Evolutionary conservation across 2,888 invertebrate species (phyloP).

Genomic region (Exocentrus adspersus): DNA sequence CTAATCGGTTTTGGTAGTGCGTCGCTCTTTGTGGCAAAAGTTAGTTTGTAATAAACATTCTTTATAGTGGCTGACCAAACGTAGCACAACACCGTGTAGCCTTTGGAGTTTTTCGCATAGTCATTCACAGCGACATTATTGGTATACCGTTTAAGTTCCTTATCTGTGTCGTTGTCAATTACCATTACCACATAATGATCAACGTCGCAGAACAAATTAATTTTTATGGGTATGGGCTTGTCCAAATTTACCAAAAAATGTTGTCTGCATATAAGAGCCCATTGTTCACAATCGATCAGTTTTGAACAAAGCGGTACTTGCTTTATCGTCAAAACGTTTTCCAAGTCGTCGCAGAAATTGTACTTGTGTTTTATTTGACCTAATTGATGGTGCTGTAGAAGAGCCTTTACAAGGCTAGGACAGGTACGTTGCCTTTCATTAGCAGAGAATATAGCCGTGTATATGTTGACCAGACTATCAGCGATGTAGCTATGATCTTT

Average conservation of each 20-base stretch:
- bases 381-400: conserved; percentile 43
- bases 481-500: conserved; percentile 46
- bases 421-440: conserved; percentile 21
- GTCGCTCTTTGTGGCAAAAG: no score
- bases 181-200: conserved; percentile 51
- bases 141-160: conserved; percentile 50
- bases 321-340: conserved; percentile 39
- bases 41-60: conserved; percentile 51
- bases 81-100: conserved; percentile 58
- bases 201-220: conserved; percentile 51
- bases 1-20: no score
- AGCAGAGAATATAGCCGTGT: conserved; percentile 49
- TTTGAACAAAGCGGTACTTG: conserved; percentile 38
- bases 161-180: conserved; percentile 55
- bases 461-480: conserved; percentile 49
- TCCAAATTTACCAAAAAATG: conserved; percentile 48
- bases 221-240: conserved; percentile 45
- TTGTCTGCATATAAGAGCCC: conserved; percentile 52
- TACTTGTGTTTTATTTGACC: conserved; percentile 41
- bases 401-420: conserved; percentile 46
- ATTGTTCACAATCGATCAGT: conserved; percentile 34
- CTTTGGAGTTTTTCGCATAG: conserved; percentile 51
- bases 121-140: conserved; percentile 46
- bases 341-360: conserved; percentile 48
- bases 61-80: conserved; percentile 48